Conservation (phyloP, 2,888 invertebrate species). For the Pseudococcus jackbeardsleyi region DNA sequence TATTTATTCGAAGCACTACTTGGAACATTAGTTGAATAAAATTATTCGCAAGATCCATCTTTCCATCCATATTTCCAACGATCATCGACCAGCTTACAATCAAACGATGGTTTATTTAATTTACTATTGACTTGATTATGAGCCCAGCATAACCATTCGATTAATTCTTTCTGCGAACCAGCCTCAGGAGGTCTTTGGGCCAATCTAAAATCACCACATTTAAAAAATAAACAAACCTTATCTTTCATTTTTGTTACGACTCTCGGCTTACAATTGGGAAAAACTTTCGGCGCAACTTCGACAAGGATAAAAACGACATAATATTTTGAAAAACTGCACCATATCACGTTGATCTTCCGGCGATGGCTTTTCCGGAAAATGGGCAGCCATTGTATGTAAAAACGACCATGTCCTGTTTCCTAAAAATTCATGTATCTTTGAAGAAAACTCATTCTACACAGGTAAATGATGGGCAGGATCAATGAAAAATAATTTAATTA, state of each 20-base stretch:
- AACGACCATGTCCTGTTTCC: conserved; percentile 90
- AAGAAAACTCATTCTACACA: background rate
- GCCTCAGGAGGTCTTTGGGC: conserved; percentile 80
- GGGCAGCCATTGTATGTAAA: conserved; percentile 95
- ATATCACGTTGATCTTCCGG: conserved; percentile 81
- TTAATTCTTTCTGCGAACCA: conserved; percentile 77
- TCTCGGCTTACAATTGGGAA: conserved; percentile 80
- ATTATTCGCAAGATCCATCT: conserved; percentile 87
- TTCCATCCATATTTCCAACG: conserved; percentile 97
- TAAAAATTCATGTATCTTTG: conserved; percentile 58
- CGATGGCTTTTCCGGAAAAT: conserved; percentile 89
- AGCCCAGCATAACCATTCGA: conserved; percentile 91
- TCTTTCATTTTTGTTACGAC: too few relatives aligned
- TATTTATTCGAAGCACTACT: conserved; percentile 1
- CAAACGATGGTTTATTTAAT: conserved; percentile 90
- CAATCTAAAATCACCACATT: conserved; percentile 72
- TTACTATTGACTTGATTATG: conserved; percentile 94
- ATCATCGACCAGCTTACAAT: conserved; percentile 91
- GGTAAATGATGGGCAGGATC: background rate
- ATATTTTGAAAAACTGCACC: conserved; percentile 83
- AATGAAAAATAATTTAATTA: background rate
- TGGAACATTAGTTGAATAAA: background rate
- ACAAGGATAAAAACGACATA: conserved; percentile 94
- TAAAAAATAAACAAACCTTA: background rate
- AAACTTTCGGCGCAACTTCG: conserved; percentile 91